Percentiles rank a stretch among this genome's conserved stretches.
These are phyloP conservation scores for Nephila pilipes DNA, from an alignment of 1,140 invertebrate genomes.

Conservation along the genomic window DNA sequence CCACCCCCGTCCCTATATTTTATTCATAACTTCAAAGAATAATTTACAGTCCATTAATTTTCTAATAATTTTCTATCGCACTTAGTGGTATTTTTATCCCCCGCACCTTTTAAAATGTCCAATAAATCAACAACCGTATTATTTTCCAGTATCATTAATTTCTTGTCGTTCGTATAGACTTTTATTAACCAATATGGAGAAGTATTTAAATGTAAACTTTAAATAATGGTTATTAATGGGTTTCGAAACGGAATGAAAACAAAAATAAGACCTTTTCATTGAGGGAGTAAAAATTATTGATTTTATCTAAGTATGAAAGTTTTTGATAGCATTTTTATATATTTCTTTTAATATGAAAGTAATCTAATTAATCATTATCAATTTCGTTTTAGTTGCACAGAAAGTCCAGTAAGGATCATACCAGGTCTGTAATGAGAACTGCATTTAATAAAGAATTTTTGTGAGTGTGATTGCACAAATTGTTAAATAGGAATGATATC, in stretches of 20 bases:
- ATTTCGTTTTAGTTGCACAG: too few relatives aligned
- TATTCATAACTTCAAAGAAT: not conserved
- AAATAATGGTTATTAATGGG: slow-evolving; percentile 34
- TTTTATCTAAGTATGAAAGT: not conserved
- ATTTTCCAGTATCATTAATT: slow-evolving; percentile 3
- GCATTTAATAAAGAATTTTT: too few relatives aligned
- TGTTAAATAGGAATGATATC: too few relatives aligned
- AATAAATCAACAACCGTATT: slow-evolving; percentile 23
- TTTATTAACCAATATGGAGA: slow-evolving; percentile 12
- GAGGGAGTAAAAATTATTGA: not conserved
- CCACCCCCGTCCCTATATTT: too few relatives aligned
- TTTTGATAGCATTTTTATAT: slow-evolving; percentile 1
- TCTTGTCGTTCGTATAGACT: slow-evolving; percentile 19
- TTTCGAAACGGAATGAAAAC: not conserved
- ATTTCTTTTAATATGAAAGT: not conserved
- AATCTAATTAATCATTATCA: too few relatives aligned
- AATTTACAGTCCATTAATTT: not conserved
- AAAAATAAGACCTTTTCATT: not conserved
- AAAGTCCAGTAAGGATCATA: too few relatives aligned
- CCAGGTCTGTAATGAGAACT: too few relatives aligned
- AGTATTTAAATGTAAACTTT: not conserved
- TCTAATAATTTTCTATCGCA: not conserved
- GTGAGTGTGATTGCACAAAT: too few relatives aligned
- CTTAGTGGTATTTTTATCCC: not conserved
- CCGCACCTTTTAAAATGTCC: not conserved